Evolutionary conservation across 53 echinoderm and acorn worm species (phyloP).

Genomic region (Apostichopus leukothele): DNA sequence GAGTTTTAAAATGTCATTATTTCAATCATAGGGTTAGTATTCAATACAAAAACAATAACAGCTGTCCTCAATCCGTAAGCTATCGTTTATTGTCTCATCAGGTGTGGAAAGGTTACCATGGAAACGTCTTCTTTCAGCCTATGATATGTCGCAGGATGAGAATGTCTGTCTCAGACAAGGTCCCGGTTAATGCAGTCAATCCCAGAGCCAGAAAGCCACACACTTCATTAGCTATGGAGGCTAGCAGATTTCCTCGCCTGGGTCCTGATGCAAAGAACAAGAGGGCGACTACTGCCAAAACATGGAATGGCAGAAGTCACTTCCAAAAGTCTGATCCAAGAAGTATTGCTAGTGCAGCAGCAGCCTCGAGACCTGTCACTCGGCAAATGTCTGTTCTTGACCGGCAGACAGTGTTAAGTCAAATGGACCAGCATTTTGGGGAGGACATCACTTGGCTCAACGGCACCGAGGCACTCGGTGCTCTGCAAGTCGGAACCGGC

Average conservation of each 20-base stretch:
- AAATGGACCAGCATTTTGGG: conserved; percentile 68
- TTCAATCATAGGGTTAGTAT: no score
- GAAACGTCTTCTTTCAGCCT: conserved; percentile 95
- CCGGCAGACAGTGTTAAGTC: conserved; percentile 66
- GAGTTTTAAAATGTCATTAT: no score
- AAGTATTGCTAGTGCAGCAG: not conserved
- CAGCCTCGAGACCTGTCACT: conserved; percentile 22
- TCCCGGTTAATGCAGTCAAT: not conserved
- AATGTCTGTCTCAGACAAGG: not conserved
- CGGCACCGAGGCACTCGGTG: conserved; percentile 82
- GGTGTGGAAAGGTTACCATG: conserved; percentile 97
- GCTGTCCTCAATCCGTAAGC: no score
- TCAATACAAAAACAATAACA: no score
- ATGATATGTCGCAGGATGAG: conserved; percentile 71
- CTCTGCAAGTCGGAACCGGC: conserved; percentile 69
- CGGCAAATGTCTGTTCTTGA: conserved; percentile 82
- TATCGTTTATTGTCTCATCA: conserved; percentile 29
- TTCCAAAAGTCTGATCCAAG: not conserved
- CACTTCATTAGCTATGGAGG: not conserved
- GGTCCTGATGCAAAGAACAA: not conserved
- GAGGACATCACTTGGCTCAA: conserved; percentile 90
- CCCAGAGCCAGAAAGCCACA: not conserved
- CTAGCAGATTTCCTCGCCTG: not conserved
- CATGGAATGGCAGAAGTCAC: conserved; percentile 18
- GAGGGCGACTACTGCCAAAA: conserved; percentile 32